Conservation (phyloP, 2,113 vertebrate genomes). For the Neotragus moschatus region DNA sequence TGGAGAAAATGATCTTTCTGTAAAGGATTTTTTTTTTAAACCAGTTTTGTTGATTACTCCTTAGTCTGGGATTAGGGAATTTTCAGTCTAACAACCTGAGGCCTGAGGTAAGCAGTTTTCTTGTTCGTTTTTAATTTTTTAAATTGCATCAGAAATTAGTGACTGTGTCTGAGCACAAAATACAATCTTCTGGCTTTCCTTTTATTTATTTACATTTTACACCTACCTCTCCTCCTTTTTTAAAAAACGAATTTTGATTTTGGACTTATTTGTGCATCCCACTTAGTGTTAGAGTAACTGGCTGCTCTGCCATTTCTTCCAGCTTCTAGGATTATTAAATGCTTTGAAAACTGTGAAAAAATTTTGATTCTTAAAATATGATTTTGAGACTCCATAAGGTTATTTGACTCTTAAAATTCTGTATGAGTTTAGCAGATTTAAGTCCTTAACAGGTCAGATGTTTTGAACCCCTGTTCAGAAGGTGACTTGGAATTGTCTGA, state of each 20-base stretch:
- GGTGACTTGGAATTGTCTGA: background rate
- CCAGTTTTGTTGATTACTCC: slow-evolving; percentile 28
- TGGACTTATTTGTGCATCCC: background rate
- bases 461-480: slow-evolving; percentile 28
- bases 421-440: background rate
- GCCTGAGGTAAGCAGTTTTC: slow-evolving; percentile 57
- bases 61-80: slow-evolving; percentile 48
- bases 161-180: background rate
- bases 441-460: background rate
- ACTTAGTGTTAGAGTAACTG: slow-evolving; percentile 15
- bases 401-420: background rate
- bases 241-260: slow-evolving; percentile 8
- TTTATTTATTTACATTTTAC: background rate
- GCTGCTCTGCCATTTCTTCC: background rate
- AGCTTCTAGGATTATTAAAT: slow-evolving; percentile 31
- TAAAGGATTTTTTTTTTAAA: background rate
- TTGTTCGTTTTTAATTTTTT: slow-evolving; percentile 12
- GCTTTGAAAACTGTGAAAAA: slow-evolving; percentile 28
- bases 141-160: slow-evolving; percentile 32
- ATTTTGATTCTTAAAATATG: slow-evolving; percentile 24
- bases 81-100: slow-evolving; percentile 16
- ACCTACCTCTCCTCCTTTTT: background rate
- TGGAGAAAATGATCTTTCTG: slow-evolving; percentile 59
- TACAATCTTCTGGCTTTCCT: slow-evolving; percentile 12
- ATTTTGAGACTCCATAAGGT: background rate